Evolutionary conservation across 2,797 vertebrate genomes (phyloP), one percentile per base, ranked within the genome.

Genomic region (Karalla daura): DNA sequence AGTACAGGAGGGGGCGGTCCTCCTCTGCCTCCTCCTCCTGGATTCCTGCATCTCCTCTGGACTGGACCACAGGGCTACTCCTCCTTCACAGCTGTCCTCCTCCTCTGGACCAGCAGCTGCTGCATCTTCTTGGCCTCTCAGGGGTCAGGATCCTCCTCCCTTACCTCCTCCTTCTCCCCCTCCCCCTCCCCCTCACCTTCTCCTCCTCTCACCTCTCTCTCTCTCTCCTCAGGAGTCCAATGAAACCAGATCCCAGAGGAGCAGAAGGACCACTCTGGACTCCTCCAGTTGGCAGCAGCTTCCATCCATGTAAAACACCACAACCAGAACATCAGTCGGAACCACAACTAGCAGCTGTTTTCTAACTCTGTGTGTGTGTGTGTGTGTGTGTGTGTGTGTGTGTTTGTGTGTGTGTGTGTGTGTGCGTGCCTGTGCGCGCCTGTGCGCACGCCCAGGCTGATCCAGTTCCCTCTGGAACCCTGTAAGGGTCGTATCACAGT

Each of bases 401-500:
- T n/a, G n/a, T n/a, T n/a, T n/a, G n/a, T n/a, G n/a, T n/a, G n/a
- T n/a, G n/a, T n/a, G n/a, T n/a, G n/a, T n/a, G n/a, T n/a, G n/a
- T n/a, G n/a, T n/a, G n/a, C n/a, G n/a, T n/a, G n/a, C n/a, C n/a
- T n/a, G n/a, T n/a, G n/a, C n/a, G n/a, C n/a, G n/a, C n/a, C n/a
- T n/a, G n/a, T n/a, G n/a, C n/a, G n/a, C n/a, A n/a, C n/a, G n/a
- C 33, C 3, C 67, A 99, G 97, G 87, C 90, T 99, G 90, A 95
- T 99, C 81, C 95, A 97, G 87, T 99, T 96, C 78, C 97, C 97
- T 5, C 89, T 95, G 3, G 91, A 95, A 27, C 97, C 97, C 53
- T 93, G 91, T 43, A 98, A 95, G 83, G 96, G 97, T 47, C 94
- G 96, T 5, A 94, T 99, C 80, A 92, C 95, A 12, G 96, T 99